A percentile compares a stretch with the other conserved stretches of the same genome.
These are phyloP conservation scores for Thalassarche chlororhynchos DNA, from an alignment of 2,113 vertebrate species.

Conservation along the genomic window DNA sequence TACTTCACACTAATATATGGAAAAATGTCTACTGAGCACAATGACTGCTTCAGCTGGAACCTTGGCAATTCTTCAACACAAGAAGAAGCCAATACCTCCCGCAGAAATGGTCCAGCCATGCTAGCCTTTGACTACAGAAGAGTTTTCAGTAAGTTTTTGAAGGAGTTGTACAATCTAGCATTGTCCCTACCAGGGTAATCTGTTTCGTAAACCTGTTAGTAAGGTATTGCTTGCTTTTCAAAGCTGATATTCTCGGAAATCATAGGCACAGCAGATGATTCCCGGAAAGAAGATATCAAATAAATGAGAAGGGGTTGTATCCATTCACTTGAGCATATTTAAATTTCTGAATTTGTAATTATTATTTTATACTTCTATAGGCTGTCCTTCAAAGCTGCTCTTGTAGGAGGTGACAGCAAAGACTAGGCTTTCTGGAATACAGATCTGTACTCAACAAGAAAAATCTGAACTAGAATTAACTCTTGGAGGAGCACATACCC, in stretches of 20 bases:
- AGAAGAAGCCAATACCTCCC: conserved; percentile 15
- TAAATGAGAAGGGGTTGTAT: not conserved
- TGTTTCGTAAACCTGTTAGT: not conserved
- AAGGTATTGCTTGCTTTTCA: not conserved
- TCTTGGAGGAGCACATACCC: not conserved
- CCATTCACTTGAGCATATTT: not conserved
- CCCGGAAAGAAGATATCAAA: not conserved
- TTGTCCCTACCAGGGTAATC: not conserved
- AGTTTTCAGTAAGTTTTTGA: not conserved
- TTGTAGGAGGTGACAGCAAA: not conserved
- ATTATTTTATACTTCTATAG: not conserved
- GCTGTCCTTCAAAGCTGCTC: not conserved
- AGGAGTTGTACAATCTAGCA: not conserved
- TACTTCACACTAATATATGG: not conserved
- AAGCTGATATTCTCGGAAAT: not conserved
- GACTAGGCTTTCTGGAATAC: not conserved
- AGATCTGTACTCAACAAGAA: not conserved
- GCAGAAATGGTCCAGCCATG: not conserved
- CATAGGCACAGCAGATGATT: not conserved
- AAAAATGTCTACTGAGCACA: conserved; percentile 1
- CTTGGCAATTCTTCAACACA: not conserved
- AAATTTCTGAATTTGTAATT: not conserved
- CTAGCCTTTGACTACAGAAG: not conserved
- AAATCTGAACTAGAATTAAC: not conserved
- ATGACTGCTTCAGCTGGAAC: not conserved